Base-by-base conservation (phyloP, 1,140 invertebrate species). In the Ooceraea biroi region DNA sequence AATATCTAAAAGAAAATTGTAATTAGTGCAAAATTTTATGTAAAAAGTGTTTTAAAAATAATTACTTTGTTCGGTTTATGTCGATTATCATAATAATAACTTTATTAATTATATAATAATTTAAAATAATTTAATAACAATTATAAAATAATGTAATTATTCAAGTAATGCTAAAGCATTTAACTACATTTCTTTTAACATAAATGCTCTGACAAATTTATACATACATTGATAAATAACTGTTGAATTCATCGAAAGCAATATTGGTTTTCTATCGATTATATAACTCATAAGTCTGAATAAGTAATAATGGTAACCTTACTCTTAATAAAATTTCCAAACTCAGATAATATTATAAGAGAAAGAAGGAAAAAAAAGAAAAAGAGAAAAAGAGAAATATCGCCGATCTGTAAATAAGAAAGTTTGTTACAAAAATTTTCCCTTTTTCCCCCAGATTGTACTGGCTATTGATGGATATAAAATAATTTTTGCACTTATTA, bases 401-500 rank as follows among this genome's bases (percentile, higher is more conserved):
- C 44, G 36, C 69, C 63, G 36, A 69, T 19, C 48, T 17, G 5
- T 14, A 66, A 50, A 3, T 57, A 68, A 57, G 50, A 68, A 78
- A 78, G n/a, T 52, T 77, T 44, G 30, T 68, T 55, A 36, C 19
- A 14, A 27, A 50, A 78, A 78, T 17, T 36, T 41, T 68, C n/a
- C 41, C 66, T 77, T 66, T 76, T 50, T 58, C 30, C 19, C 4
- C 12, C 17, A 77, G n/a, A n/a, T n/a, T 41, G 36, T 44, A 5
- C 1, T 17, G 7, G n/a, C 41, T 78, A 41, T 36, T n/a, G 27
- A 52, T 48, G 46, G 30, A 77, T 61, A 57, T 25, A 41, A 2
- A 66, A 14, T 11, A 12, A 25, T 52, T 65, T 78, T 55, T 78
- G 11, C 17, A 78, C 36, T 78, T 44, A 44, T 78, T 68, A 41